A percentile compares a stretch with the other conserved stretches of the same genome.
Evolutionary conservation across 1,140 invertebrate species (phyloP).

Genomic region (Drosophila dunni): DNA sequence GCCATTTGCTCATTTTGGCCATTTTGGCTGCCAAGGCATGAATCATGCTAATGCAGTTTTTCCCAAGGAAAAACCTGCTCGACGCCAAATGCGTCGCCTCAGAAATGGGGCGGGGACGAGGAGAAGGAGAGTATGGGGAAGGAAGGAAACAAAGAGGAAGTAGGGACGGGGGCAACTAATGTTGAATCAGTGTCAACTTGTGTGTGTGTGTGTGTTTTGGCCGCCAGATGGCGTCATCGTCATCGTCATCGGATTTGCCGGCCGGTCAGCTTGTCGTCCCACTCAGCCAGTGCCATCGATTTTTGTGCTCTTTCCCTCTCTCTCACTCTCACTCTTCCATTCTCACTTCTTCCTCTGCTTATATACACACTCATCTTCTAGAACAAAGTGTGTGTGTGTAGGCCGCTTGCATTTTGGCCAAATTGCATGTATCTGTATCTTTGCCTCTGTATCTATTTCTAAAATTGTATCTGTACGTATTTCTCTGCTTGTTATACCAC

Average conservation of each 20-base stretch:
- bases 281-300: constrained; percentile 59
- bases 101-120: background rate
- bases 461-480: constrained; percentile 4
- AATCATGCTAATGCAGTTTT: constrained; percentile 76
- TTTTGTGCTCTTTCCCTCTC: constrained; percentile 27
- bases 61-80: constrained; percentile 69
- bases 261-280: constrained; percentile 37
- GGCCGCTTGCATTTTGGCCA: constrained; percentile 46
- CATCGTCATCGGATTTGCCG: constrained; percentile 44
- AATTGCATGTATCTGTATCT: constrained; percentile 27
- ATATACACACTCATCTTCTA: background rate
- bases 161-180: constrained; percentile 1
- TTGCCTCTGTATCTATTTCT: background rate
- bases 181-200: constrained; percentile 63
- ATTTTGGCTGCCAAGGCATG: constrained; percentile 44
- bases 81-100: constrained; percentile 63
- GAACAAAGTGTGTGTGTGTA: constrained; percentile 3
- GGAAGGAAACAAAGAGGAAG: background rate
- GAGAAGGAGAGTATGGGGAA: background rate
- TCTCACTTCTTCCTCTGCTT: background rate
- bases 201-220: constrained; percentile 10
- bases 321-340: background rate
- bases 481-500: constrained; percentile 15
- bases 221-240: constrained; percentile 71
- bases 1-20: constrained; percentile 22